These are phyloP conservation scores for Rhinogobio ventralis DNA, from an alignment of 2,797 vertebrate genomes.

Conservation along the genomic window DNA sequence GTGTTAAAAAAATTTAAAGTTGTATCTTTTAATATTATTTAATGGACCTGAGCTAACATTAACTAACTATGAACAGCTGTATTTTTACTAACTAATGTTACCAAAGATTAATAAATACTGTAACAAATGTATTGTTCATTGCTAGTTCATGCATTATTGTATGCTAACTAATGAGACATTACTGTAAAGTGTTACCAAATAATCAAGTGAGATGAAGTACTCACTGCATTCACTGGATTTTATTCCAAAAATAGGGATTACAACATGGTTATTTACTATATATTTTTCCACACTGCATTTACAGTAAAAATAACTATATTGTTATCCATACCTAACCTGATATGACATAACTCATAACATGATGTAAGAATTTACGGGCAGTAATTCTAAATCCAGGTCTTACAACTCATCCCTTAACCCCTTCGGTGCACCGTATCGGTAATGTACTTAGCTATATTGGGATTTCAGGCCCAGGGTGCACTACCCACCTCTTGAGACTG, in stretches of 20 bases:
- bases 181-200: too few species aligned
- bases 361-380: neutral
- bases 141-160: too few species aligned
- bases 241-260: neutral
- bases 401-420: constrained; percentile 26
- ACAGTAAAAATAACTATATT: neutral
- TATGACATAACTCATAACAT: neutral
- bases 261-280: neutral
- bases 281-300: neutral
- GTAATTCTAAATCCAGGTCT: constrained; percentile 32
- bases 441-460: constrained; percentile 49
- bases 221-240: neutral
- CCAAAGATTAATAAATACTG: too few species aligned
- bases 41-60: too few species aligned
- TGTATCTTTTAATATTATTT: too few species aligned
- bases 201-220: neutral
- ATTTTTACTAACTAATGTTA: too few species aligned
- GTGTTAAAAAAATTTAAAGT: too few species aligned
- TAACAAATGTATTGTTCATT: too few species aligned
- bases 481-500: constrained; percentile 33
- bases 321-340: neutral
- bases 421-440: neutral
- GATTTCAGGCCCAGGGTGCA: constrained; percentile 40
- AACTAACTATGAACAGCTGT: too few species aligned
- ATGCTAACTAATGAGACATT: too few species aligned